Percentiles rank a stretch among this genome's conserved stretches.
Evolutionary conservation across 2,888 invertebrate genomes (phyloP).

Genomic region (Heteromurus nitidus): DNA sequence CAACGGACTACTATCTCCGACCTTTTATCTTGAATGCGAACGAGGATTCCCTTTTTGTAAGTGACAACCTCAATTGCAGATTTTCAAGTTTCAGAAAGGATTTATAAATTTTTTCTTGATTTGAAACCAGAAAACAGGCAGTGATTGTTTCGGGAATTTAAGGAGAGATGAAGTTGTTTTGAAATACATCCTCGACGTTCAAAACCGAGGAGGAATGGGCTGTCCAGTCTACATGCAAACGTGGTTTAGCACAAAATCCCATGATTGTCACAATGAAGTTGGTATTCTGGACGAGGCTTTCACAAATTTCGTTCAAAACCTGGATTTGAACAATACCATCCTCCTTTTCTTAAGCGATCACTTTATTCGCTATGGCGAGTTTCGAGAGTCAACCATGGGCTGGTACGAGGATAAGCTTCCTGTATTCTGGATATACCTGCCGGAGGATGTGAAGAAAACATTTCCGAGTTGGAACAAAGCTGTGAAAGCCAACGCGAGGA

Average conservation of each 20-base stretch:
- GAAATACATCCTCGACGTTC: conserved; percentile 26
- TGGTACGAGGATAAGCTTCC: conserved; percentile 64
- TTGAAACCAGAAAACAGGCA: too few species aligned
- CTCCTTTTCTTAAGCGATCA: conserved; percentile 49
- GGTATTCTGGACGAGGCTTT: conserved; percentile 21
- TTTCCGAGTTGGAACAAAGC: conserved; percentile 44
- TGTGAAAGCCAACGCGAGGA: conserved; percentile 56
- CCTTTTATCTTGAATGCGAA: conserved; percentile 28
- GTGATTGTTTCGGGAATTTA: conserved; percentile 43
- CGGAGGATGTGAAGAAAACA: conserved; percentile 11
- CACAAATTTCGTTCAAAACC: conserved; percentile 19
- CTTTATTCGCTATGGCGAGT: conserved; percentile 31
- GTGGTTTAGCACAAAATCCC: conserved; percentile 40
- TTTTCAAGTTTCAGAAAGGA: too few species aligned
- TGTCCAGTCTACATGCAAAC: conserved; percentile 38
- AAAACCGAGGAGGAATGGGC: background rate
- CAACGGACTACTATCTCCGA: conserved; percentile 51
- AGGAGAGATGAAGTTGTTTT: conserved; percentile 34
- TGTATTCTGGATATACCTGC: conserved; percentile 40
- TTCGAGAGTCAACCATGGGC: conserved; percentile 39
- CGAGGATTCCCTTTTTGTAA: background rate
- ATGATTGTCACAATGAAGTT: conserved; percentile 27
- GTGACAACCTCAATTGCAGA: background rate
- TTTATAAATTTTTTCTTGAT: too few species aligned
- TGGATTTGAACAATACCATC: conserved; percentile 75